Conservation (phyloP, 2,797 vertebrate species). For the Sebastes umbrosus region DNA sequence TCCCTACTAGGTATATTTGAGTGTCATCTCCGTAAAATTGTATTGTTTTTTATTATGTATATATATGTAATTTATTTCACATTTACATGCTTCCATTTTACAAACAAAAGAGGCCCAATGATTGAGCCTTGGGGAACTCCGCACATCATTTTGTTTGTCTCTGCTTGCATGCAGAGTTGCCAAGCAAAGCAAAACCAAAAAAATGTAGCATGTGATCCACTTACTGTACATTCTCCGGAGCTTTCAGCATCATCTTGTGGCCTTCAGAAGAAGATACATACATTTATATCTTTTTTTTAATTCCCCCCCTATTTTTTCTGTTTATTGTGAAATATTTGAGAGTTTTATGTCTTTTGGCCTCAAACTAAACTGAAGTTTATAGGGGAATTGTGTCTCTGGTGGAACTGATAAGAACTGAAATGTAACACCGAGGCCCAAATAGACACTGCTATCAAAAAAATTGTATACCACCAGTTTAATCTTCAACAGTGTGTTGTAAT, state of each 20-base stretch:
- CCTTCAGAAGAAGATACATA: too few relatives aligned
- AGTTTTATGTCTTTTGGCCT: not conserved
- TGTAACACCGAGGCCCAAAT: too few relatives aligned
- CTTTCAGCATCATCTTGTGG: too few relatives aligned
- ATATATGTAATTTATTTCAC: not conserved
- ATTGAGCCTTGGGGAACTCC: not conserved
- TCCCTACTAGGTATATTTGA: rapidly evolving
- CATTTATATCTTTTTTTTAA: not conserved
- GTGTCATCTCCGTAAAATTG: not conserved
- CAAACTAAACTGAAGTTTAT: not conserved
- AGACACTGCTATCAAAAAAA: not conserved
- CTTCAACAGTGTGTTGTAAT: not conserved
- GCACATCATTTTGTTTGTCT: not conserved
- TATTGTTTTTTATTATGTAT: not conserved
- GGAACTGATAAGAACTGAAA: not conserved
- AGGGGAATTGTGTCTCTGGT: too few relatives aligned
- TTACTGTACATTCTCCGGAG: rapidly evolving
- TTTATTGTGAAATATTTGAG: not conserved
- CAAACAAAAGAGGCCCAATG: not conserved
- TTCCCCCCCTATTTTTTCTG: too few relatives aligned
- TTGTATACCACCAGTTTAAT: not conserved
- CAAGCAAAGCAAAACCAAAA: too few relatives aligned
- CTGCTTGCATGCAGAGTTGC: not conserved
- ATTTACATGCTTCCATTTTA: too few relatives aligned
- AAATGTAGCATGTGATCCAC: not conserved